Evolutionary conservation across 2,888 invertebrate species (phyloP), one percentile per base, ranked within the genome.

Genomic region (Andrena camellia): DNA sequence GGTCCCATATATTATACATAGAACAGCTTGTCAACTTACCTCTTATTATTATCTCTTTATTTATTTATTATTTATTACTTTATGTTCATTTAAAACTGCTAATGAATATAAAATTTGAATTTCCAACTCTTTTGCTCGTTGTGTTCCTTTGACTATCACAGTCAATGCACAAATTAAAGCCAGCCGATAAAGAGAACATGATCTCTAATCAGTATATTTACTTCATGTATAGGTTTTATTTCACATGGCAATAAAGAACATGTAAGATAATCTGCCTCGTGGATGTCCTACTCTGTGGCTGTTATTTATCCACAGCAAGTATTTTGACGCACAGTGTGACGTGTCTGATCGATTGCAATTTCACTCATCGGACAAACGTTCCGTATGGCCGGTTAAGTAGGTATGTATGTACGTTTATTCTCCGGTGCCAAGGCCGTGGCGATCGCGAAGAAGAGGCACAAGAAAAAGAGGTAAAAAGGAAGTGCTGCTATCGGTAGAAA

Each of bases 301-400:
- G 50, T 3, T 17, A 64, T 7, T 35, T n/a, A n/a, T 72, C 33
- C 52, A 29, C 54, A 13, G 23, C 13, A 48, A 35, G 66, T 35
- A 20, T 52, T 73, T 62, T 33, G 23, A 10, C 10, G 50, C 2
- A 42, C 23, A 48, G 29, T 20, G 5, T 23, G 31, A 57, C 17
- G 10, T 33, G 29, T 54, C 68, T 35, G 48, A 68, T 59, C 57
- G 67, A 78, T 72, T 59, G 60, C 52, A 62, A 72, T 74, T 81
- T 78, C 26, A 69, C 50, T 70, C 59, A 33, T 54, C 57, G 73
- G 8, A 48, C 26, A 20, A 78, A 59, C 84, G 88, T 88, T 88
- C 83, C 88, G 66, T 83, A 66, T 64, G 85, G 81, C 70, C 67
- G 83, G 13, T 68, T 85, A 85, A 83, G 84, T 83, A 76, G 84